These are phyloP conservation scores for Mycetomoellerius zeteki DNA, from an alignment of 1,140 invertebrate genomes.

Conservation along the genomic window DNA sequence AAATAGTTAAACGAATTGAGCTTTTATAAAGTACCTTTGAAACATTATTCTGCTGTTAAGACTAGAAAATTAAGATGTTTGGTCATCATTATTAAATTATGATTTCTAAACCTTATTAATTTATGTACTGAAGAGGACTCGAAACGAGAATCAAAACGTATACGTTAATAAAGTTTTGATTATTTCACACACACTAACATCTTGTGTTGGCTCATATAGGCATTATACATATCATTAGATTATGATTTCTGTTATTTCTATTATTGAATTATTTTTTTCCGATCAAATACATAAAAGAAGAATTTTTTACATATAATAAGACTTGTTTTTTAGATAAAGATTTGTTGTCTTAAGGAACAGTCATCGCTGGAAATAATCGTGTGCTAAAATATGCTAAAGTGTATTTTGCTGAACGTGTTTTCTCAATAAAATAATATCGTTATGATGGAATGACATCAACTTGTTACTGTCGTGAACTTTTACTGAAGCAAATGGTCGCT, in stretches of 20 bases:
- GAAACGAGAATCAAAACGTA: too few species aligned
- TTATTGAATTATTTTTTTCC: conserved; percentile 1
- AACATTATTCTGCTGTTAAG: background rate
- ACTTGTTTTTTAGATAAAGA: background rate
- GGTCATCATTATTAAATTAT: background rate
- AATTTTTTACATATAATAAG: background rate
- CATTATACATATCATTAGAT: conserved; percentile 14
- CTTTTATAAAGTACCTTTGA: conserved; percentile 2
- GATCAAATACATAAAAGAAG: background rate
- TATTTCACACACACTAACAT: too few species aligned
- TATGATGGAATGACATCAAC: conserved; percentile 16
- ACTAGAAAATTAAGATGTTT: background rate
- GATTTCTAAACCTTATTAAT: too few species aligned
- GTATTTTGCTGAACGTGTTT: background rate
- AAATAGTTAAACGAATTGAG: conserved; percentile 16
- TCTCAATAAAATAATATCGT: conserved; percentile 12
- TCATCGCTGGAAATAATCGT: background rate
- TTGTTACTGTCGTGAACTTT: conserved; percentile 28
- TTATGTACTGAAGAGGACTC: too few species aligned
- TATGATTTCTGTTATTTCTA: background rate
- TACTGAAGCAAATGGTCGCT: background rate
- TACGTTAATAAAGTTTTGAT: too few species aligned
- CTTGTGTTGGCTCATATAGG: too few species aligned
- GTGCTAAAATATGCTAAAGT: conserved; percentile 17
- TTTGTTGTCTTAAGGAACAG: background rate